Evolutionary conservation across 2,888 invertebrate species (phyloP).

Genomic region (Rotaria magnacalcarata): DNA sequence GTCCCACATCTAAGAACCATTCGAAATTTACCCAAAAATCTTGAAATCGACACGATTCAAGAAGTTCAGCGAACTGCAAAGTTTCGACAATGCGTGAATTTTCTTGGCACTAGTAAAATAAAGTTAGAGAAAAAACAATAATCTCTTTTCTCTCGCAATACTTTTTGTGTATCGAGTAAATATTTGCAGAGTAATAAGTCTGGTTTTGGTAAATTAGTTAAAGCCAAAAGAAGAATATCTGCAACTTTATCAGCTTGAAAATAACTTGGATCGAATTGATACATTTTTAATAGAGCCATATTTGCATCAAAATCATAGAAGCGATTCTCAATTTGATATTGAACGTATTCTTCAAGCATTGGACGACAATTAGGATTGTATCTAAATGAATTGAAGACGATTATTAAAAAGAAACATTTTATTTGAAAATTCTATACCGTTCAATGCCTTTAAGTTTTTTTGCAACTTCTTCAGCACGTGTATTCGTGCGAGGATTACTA

Average conservation of each 20-base stretch:
- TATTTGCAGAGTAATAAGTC: conserved; percentile 95
- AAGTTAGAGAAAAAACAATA: background rate
- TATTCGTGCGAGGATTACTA: background rate
- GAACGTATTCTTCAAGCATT: conserved; percentile 83
- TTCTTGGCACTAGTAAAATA: conserved; percentile 68
- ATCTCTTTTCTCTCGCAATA: background rate
- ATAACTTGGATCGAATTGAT: conserved; percentile 85
- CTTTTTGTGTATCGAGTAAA: conserved; percentile 40
- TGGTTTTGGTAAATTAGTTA: conserved; percentile 92
- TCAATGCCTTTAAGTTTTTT: conserved; percentile 22
- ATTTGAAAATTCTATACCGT: background rate
- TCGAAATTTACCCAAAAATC: conserved; percentile 70
- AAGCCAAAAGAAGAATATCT: conserved; percentile 83
- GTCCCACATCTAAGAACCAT: too few relatives aligned
- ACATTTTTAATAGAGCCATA: conserved; percentile 83
- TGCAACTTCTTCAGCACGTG: conserved; percentile 10
- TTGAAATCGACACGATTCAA: conserved; percentile 87
- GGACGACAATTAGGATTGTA: conserved; percentile 92
- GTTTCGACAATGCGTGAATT: conserved; percentile 81
- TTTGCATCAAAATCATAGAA: conserved; percentile 94
- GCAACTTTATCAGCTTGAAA: conserved; percentile 72
- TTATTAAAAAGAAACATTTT: too few relatives aligned
- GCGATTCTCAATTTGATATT: conserved; percentile 84
- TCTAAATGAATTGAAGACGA: conserved; percentile 61
- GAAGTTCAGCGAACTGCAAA: conserved; percentile 78